Evolutionary conservation across 2,113 vertebrate species (phyloP), one percentile per base, ranked within the genome.

Genomic region (Uropsilus gracilis): DNA sequence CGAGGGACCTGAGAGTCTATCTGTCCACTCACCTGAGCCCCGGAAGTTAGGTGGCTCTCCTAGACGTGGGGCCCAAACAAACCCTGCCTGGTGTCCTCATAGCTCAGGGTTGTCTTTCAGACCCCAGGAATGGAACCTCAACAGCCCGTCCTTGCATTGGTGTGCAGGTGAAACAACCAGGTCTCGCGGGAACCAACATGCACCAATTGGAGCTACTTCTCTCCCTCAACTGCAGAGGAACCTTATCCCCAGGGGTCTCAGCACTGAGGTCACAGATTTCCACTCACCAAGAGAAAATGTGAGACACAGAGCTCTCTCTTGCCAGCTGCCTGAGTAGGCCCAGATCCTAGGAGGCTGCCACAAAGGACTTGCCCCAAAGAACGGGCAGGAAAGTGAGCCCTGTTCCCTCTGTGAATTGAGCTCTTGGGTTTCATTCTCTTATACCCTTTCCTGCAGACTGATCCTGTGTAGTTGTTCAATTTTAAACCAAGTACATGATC

Each of bases 121-220:
- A 44, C 28, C 5, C 34, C 83, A 84, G 50, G 2, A 18, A 34
- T 16, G 16, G 24, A 92, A n/a, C 13, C 50, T 64, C 4, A 84
- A 22, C 20, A 34, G 39, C 10, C 53, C 26, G 61, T 69, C 44
- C 26, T 85, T 64, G 61, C 28, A 6, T 1, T 26, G 39, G 46
- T 53, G 46, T 71, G 26, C 0, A 53, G 57, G n/a, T n/a, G n/a
- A 82, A 72, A 1, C 48, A 55, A 8, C 8, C 28, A 61, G 17
- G 11, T 63, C 7, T 11, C 6, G 1, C 37, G 14, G 50, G 42
- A 77, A 22, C 5, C 0, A 7, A 2, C 18, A 4, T 1, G 22
- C 30, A 4, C 13, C 32, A n/a, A 61, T n/a, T 0, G n/a, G 59
- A 53, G 24, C 1, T 2, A 3, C 6, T 68, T 59, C 59, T 89